Evolutionary conservation across 2,888 invertebrate genomes (phyloP), one percentile per base, ranked within the genome.

Genomic region (Caenorhabditis angaria): DNA sequence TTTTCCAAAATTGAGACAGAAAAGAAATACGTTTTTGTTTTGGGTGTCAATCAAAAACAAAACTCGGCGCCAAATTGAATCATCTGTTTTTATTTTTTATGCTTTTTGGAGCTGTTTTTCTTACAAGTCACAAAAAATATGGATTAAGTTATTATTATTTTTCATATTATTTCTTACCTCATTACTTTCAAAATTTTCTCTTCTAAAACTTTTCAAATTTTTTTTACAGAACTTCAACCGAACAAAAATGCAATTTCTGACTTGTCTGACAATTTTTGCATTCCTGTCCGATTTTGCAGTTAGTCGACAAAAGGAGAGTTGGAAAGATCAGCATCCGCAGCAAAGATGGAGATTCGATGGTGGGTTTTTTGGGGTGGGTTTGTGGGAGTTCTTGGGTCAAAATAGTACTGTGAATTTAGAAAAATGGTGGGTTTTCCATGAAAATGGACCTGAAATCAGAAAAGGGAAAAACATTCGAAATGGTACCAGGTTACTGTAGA

Each of bases 321-420:
- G 80, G 77, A 67, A 71, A 32, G 74, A 77, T 56, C 77, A 76
- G 35, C 80, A 80, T 64, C 80, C 80, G 8, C 80, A 80, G 56
- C 75, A 75, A 54, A 68, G 80, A 60, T 77, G 71, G 73, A 55
- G 70, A 35, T 68, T 69, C 48, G 58, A 72, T 58, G 64, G 76
- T 76, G 61, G 67, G 76, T 72, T 35, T n/a, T 51, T n/a, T 41
- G 14, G 12, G 32, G 32, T 5, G 32, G 32, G 32, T 8, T 8
- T 8, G 12, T 5, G 32, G 32, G 32, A 5, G 32, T 32, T n/a
- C n/a, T n/a, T n/a, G n/a, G 32, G 32, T 32, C 32, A 32, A 32
- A 5, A 32, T n/a, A n/a, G n/a, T n/a, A n/a, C n/a, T n/a, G n/a
- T n/a, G n/a, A n/a, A n/a, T n/a, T n/a, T n/a, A n/a, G n/a, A n/a